Percentiles rank a stretch among this genome's conserved stretches.
These are phyloP conservation scores for Megaleporinus macrocephalus DNA, from an alignment of 2,113 vertebrate species.

Conservation along the genomic window DNA sequence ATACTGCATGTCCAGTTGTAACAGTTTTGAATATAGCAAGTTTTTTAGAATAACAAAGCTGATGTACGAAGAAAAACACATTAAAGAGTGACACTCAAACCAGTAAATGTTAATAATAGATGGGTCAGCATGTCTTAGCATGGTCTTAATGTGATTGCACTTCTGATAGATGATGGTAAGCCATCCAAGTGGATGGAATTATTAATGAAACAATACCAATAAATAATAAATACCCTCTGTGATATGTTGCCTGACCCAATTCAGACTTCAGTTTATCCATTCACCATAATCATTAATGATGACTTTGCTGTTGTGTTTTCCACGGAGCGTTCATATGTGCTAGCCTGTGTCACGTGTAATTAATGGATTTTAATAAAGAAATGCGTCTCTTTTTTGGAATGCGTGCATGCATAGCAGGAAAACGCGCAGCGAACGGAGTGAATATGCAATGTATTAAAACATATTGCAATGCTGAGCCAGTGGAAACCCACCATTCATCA, in stretches of 20 bases:
- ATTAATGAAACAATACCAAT: constrained; percentile 17
- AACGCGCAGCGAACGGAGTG: not conserved
- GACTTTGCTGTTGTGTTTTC: constrained; percentile 55
- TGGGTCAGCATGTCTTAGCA: not conserved
- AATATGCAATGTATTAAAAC: constrained; percentile 69
- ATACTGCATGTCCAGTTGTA: too few relatives aligned
- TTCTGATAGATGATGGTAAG: not conserved
- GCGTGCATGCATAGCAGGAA: not conserved
- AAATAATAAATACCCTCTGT: not conserved
- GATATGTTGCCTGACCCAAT: not conserved
- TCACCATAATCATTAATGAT: constrained; percentile 68
- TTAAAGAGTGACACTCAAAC: not conserved
- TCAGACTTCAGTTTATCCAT: constrained; percentile 10
- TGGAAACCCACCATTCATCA: constrained; percentile 73
- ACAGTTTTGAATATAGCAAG: too few relatives aligned
- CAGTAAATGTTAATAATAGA: not conserved
- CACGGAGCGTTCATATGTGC: constrained; percentile 64
- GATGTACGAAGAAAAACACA: too few relatives aligned
- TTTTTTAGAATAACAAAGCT: too few relatives aligned
- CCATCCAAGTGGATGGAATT: not conserved
- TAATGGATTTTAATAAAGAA: constrained; percentile 77
- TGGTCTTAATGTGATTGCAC: not conserved
- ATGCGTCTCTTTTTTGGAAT: constrained; percentile 62
- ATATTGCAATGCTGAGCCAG: constrained; percentile 71
- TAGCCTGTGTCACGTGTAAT: constrained; percentile 69